Evolutionary conservation across 2,113 vertebrate species (phyloP), one percentile per base, ranked within the genome.

Genomic region (Poeciliopsis occidentalis): DNA sequence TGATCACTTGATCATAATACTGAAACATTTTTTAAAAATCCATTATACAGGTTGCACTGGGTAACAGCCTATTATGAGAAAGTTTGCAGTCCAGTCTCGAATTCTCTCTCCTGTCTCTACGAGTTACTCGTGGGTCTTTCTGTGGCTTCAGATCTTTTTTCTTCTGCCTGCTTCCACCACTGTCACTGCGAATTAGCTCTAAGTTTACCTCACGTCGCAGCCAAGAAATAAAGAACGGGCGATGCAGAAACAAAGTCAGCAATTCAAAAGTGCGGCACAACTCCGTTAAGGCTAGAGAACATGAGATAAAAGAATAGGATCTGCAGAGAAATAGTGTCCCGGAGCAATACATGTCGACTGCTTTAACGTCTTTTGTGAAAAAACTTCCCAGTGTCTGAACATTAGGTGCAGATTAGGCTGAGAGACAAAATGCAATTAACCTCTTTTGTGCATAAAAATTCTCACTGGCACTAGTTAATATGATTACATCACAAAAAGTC

Each of bases 361-460:
- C 8, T 15, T 6, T 26, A 19, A 63, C 61, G 15, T 19, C 3
- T 30, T 31, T 63, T 17, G 15, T 37, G 22, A 5, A 37, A 26
- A 65, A 17, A 4, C 13, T 19, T 17, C 4, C 17, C 44, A 7
- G 6, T 39, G 4, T 39, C 24, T 65, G 26, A 64, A 68, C 65
- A 29, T 15, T 60, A 60, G 11, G 34, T 15, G 24, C 7, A 67
- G 61, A 65, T 13, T 71, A 26, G 37, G 41, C 13, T 27, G 60
- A 73, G 68, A 37, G 65, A 67, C 13, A 73, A 31, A 79, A 67
- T 4, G 64, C 37, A 47, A 81, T 88, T 32, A 57, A 31, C 61
- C 31, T 69, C 24, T 69, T 10, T 71, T 82, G 44, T 73, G 17
- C 44, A 17, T 5, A 17, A 57, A 37, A 67, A 83, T 76, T 66